Percentiles rank a stretch among this genome's conserved stretches.
These are phyloP conservation scores for Oscheius onirici DNA, from an alignment of 2,888 invertebrate species.

Conservation along the genomic window DNA sequence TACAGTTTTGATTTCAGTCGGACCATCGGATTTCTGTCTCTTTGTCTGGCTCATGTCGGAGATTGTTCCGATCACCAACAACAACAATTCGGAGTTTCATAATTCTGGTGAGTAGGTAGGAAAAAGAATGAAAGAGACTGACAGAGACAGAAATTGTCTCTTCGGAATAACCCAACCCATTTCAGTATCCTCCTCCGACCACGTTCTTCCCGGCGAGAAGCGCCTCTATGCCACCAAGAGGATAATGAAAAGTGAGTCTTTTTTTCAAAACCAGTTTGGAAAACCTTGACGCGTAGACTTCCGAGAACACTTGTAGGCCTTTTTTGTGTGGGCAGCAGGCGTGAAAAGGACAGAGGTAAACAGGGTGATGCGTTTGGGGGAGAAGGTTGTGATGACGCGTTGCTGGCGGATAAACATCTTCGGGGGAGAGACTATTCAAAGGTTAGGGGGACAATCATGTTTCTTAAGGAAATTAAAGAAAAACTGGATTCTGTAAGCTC, in stretches of 20 bases:
- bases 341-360: slow-evolving; percentile 4
- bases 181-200: slow-evolving; percentile 32
- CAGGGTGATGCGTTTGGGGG: not conserved
- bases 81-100: slow-evolving; percentile 38
- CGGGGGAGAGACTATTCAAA: not conserved
- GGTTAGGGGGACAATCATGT: too few species aligned
- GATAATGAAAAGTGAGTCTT: slow-evolving; percentile 37
- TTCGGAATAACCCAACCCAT: not conserved
- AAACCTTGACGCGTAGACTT: slow-evolving; percentile 7
- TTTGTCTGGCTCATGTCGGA: slow-evolving; percentile 71
- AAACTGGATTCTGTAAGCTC: too few species aligned
- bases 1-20: slow-evolving; percentile 55
- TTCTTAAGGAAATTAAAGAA: too few species aligned
- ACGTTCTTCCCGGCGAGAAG: slow-evolving; percentile 28
- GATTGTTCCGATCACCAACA: slow-evolving; percentile 59
- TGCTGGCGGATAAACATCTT: slow-evolving; percentile 18
- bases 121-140: not conserved
- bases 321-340: not conserved
- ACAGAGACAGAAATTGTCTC: not conserved
- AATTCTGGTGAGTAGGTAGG: slow-evolving; percentile 11
- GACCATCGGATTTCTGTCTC: slow-evolving; percentile 67
- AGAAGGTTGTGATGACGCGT: slow-evolving; percentile 10
- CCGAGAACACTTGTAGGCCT: not conserved
- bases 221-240: slow-evolving; percentile 20
- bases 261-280: slow-evolving; percentile 1